phyloP scores from a whole-genome alignment of 2,113 vertebrate species.

The Seriola quinqueradiata region DNA sequence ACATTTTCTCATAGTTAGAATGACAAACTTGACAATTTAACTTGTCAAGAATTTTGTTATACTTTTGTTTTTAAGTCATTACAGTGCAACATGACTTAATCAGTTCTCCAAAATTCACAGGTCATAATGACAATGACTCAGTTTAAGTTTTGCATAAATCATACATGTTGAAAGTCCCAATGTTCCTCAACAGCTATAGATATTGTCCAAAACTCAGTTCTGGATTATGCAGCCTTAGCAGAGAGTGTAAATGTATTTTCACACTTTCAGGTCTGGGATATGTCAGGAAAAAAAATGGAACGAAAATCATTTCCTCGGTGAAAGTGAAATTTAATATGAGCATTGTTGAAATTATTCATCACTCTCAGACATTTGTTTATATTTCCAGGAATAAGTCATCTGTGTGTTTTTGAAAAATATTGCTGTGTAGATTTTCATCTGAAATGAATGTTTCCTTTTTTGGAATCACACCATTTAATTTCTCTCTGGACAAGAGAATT shows the following conservation, averaged over 20 bases:
- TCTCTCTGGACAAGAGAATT: neutral
- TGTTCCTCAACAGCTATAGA: neutral
- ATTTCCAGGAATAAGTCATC: neutral
- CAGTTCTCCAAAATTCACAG: neutral
- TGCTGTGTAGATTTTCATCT: neutral
- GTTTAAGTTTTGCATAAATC: neutral
- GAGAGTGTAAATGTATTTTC: neutral
- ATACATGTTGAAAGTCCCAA: neutral
- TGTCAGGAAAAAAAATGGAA: neutral
- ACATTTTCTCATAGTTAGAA: neutral
- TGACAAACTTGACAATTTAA: neutral
- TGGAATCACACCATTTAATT: slow-evolving; percentile 9
- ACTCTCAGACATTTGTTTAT: slow-evolving; percentile 14
- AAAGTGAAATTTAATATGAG: neutral
- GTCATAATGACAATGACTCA: neutral
- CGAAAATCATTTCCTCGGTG: neutral
- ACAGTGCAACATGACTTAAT: neutral
- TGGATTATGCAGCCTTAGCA: neutral
- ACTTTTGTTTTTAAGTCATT: neutral
- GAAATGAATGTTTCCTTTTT: neutral
- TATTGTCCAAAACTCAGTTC: neutral
- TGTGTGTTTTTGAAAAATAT: slow-evolving; percentile 8
- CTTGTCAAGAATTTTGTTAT: neutral
- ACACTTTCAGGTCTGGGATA: neutral
- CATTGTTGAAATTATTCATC: neutral